Percentiles rank a stretch among this genome's conserved stretches.
Evolutionary conservation across 2,113 vertebrate species (phyloP).

Genomic region (Cinclus mexicanus): DNA sequence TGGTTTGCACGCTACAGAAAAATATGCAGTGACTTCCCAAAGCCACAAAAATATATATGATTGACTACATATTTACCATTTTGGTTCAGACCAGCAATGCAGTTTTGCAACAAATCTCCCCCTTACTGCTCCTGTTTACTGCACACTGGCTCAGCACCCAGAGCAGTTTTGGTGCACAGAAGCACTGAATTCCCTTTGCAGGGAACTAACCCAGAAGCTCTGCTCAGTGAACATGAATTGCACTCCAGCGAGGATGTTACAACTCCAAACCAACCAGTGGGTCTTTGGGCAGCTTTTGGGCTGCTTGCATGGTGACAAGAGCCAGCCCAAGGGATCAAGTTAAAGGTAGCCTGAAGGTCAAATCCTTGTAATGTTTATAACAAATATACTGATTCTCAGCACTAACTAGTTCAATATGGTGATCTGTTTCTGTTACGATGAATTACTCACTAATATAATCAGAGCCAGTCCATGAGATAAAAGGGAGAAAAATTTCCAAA

Average conservation of each 20-base stretch:
- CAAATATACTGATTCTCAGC: background rate
- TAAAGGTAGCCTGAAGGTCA: conserved; percentile 28
- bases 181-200: background rate
- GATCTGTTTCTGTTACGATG: background rate
- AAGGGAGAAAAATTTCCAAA: background rate
- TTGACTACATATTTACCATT: background rate
- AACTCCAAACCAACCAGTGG: background rate
- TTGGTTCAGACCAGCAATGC: background rate
- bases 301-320: background rate
- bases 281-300: background rate
- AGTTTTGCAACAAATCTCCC: background rate
- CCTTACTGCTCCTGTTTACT: background rate
- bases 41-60: background rate
- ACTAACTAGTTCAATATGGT: background rate
- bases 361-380: background rate
- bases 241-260: fast-evolving
- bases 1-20: background rate
- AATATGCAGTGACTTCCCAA: background rate
- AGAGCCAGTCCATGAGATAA: background rate
- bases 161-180: background rate
- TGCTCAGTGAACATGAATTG: background rate
- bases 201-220: background rate
- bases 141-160: background rate
- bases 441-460: background rate
- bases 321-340: background rate